A percentile compares a stretch with the other conserved stretches of the same genome.
phyloP scores from a whole-genome alignment of 2,113 vertebrate species.

The Lepus timidus region DNA sequence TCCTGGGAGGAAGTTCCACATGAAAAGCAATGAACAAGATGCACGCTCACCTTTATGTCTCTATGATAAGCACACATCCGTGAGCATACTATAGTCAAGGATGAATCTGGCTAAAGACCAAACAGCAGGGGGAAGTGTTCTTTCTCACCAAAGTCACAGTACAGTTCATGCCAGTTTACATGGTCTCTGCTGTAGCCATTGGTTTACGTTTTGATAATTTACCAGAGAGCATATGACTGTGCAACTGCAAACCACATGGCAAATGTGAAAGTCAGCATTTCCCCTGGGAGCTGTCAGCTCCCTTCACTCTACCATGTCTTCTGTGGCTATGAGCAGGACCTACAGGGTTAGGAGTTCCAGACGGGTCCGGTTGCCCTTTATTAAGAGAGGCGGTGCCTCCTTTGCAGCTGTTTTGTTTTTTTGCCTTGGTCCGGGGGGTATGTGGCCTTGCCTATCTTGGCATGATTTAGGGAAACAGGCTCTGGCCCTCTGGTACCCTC shows the following conservation, averaged over 20 bases:
- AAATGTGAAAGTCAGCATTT: constrained; percentile 70
- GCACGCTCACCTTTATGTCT: background rate
- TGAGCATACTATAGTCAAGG: background rate
- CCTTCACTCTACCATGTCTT: constrained; percentile 27
- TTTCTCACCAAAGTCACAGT: constrained; percentile 68
- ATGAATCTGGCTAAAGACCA: background rate
- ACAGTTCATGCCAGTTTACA: constrained; percentile 67
- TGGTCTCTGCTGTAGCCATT: constrained; percentile 54
- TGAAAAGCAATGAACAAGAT: background rate
- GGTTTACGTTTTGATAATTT: constrained; percentile 79
- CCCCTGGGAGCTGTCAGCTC: constrained; percentile 63
- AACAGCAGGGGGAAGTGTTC: constrained; percentile 49
- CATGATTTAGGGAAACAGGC: constrained; percentile 12
- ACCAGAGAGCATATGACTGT: constrained; percentile 60
- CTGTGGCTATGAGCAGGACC: constrained; percentile 31
- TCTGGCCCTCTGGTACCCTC: background rate
- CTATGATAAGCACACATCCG: background rate
- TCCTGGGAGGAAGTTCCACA: background rate
- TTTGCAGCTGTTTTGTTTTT: background rate
- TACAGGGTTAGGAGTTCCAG: constrained; percentile 68
- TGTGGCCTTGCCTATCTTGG: constrained; percentile 19
- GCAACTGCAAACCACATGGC: constrained; percentile 62
- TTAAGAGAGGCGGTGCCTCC: constrained; percentile 35
- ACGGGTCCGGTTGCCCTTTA: background rate
- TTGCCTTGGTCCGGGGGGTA: background rate